These are phyloP conservation scores for Drosophila leontia DNA, from an alignment of 1,140 invertebrate genomes.

Conservation along the genomic window DNA sequence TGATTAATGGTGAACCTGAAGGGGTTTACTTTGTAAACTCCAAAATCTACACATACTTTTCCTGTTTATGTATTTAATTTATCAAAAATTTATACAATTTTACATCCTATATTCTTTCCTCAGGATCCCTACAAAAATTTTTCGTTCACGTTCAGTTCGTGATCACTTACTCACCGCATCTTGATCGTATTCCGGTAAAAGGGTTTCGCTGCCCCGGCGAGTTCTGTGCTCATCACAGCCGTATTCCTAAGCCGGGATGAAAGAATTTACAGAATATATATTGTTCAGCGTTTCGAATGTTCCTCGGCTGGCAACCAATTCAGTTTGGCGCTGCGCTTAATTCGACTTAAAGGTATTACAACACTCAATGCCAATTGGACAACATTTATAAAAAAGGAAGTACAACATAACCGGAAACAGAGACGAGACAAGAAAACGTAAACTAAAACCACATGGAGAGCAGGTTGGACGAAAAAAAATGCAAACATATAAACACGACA, in stretches of 20 bases:
- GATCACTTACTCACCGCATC: slow-evolving; percentile 87
- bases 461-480: slow-evolving; percentile 45
- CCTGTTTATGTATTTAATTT: too few species aligned
- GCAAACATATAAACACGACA: slow-evolving; percentile 45
- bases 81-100: too few species aligned
- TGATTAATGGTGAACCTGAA: neutral
- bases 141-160: slow-evolving; percentile 1
- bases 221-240: slow-evolving; percentile 87
- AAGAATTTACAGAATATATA: slow-evolving; percentile 60
- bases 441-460: slow-evolving; percentile 35
- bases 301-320: slow-evolving; percentile 24
- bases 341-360: slow-evolving; percentile 49
- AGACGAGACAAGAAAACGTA: slow-evolving; percentile 29
- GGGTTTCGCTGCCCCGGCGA: slow-evolving; percentile 88
- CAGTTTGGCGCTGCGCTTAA: slow-evolving; percentile 21
- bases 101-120: neutral
- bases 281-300: slow-evolving; percentile 31
- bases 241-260: slow-evolving; percentile 85
- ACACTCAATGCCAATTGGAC: slow-evolving; percentile 74
- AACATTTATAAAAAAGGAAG: slow-evolving; percentile 53
- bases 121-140: neutral
- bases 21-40: neutral
- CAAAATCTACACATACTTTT: neutral
- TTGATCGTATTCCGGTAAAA: slow-evolving; percentile 89
- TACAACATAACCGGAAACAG: slow-evolving; percentile 45